phyloP scores from a whole-genome alignment of 2,888 invertebrate genomes.

The Epistrophella euchroma region DNA sequence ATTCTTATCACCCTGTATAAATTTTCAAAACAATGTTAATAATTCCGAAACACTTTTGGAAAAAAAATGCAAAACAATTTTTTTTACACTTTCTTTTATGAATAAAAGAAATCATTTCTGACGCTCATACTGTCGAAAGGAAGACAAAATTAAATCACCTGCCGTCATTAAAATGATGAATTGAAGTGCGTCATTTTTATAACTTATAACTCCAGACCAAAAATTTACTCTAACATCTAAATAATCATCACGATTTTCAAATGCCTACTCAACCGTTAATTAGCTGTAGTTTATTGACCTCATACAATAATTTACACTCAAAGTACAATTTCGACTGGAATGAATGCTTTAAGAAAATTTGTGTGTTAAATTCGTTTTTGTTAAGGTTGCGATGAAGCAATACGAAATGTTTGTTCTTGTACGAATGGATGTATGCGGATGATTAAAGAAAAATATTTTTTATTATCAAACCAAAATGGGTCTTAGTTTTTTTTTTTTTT shows the following conservation, averaged over 20 bases:
- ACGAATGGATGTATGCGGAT: not conserved
- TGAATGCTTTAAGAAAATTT: not conserved
- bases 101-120: not conserved
- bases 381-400: not conserved
- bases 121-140: not conserved
- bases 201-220: not conserved
- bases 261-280: constrained; percentile 47
- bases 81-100: not conserved
- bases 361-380: not conserved
- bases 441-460: not conserved
- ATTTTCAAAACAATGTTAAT: no score
- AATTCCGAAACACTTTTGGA: no score
- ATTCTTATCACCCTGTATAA: no score
- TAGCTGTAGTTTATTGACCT: constrained; percentile 47
- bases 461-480: not conserved
- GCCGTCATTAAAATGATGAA: constrained; percentile 6
- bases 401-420: not conserved
- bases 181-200: constrained; percentile 9
- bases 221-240: not conserved
- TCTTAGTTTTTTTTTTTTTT: not conserved
- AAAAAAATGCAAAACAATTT: no score
- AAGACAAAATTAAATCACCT: constrained; percentile 11
- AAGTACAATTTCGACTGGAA: not conserved
- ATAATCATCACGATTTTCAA: constrained; percentile 24
- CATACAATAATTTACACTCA: constrained; percentile 3